A percentile compares a stretch with the other conserved stretches of the same genome.
phyloP scores from a whole-genome alignment of 1,140 invertebrate species.

The Tetraneura akinire region DNA sequence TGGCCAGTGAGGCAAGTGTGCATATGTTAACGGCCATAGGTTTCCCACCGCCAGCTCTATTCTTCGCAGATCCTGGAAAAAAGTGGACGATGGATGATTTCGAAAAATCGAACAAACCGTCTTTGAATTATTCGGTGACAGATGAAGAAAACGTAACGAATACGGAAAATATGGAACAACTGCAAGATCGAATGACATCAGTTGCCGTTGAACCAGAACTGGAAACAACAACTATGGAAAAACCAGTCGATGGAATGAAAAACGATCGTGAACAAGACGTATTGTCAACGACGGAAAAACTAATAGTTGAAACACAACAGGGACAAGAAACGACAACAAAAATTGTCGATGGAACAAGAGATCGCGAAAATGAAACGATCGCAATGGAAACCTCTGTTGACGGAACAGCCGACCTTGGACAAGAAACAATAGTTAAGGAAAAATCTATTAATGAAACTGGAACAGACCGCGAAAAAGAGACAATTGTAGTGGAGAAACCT shows the following conservation, averaged over 20 bases:
- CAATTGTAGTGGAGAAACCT: no score
- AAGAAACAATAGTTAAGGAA: no score
- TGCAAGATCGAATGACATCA: background rate
- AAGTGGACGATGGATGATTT: constrained; percentile 6
- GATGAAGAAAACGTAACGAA: background rate
- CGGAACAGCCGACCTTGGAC: no score
- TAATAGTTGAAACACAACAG: no score
- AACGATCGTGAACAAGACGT: background rate
- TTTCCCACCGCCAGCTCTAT: background rate
- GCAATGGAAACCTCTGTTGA: no score
- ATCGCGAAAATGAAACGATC: no score
- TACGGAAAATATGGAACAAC: background rate
- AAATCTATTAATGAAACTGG: no score
- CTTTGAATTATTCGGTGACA: background rate
- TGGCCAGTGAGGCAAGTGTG: background rate
- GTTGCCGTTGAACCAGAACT: background rate
- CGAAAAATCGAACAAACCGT: background rate
- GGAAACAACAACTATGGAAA: background rate
- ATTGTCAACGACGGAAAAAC: no score
- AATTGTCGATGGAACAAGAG: background rate
- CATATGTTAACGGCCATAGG: background rate
- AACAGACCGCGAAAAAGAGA: no score
- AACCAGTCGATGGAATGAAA: background rate
- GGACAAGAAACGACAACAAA: background rate
- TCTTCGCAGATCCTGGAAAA: background rate